phyloP scores from a whole-genome alignment of 1,140 invertebrate species.

The Habropoda laboriosa region DNA sequence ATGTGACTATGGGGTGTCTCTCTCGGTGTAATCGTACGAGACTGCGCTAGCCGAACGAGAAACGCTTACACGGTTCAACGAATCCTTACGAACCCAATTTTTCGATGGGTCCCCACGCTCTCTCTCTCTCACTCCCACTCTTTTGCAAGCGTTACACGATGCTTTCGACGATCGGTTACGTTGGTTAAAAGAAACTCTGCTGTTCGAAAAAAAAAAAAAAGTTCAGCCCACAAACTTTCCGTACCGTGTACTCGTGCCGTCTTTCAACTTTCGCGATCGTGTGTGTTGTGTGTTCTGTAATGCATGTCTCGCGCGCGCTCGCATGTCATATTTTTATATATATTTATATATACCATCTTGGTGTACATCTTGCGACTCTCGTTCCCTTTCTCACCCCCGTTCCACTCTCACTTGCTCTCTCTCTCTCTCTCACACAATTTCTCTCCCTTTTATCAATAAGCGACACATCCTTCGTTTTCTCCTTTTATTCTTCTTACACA shows the following conservation, averaged over 20 bases:
- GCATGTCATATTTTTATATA: conserved; percentile 30
- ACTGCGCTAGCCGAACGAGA: conserved; percentile 18
- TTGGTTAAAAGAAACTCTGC: too few species aligned
- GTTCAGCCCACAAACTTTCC: background rate
- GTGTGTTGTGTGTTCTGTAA: background rate
- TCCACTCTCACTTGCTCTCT: conserved; percentile 8
- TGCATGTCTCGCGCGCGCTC: conserved; percentile 14
- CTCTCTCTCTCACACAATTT: conserved; percentile 29
- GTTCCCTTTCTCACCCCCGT: conserved; percentile 4
- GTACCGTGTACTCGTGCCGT: background rate
- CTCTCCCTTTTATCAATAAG: conserved; percentile 54
- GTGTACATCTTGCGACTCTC: conserved; percentile 26
- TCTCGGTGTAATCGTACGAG: conserved; percentile 11
- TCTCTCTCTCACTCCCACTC: too few species aligned
- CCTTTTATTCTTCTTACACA: conserved; percentile 64
- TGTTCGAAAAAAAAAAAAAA: background rate
- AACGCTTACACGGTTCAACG: conserved; percentile 33
- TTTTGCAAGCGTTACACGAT: too few species aligned
- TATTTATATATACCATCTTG: conserved; percentile 9
- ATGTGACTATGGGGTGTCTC: background rate
- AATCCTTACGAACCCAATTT: background rate
- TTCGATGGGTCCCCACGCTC: too few species aligned
- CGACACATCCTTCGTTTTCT: conserved; percentile 64
- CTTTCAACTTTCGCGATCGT: conserved; percentile 11
- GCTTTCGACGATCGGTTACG: too few species aligned